Conservation (phyloP, 1,140 invertebrate genomes). For the Chrysomallon squamiferum region DNA sequence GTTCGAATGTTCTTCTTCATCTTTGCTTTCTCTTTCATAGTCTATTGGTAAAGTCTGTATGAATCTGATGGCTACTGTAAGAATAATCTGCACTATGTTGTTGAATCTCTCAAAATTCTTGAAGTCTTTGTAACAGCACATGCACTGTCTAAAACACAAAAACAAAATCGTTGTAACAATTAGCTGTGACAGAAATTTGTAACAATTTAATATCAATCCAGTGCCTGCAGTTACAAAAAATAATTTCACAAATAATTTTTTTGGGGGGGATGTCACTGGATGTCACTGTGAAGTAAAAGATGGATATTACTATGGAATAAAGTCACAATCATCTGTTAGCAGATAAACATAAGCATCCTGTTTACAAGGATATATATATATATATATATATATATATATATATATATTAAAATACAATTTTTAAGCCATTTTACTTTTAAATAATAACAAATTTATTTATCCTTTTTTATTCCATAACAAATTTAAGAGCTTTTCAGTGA, state of each 20-base stretch:
- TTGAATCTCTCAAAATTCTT: slow-evolving; percentile 91
- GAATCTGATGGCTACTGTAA: slow-evolving; percentile 58
- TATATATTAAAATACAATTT: too few relatives aligned
- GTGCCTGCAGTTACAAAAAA: background rate
- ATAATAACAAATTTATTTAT: too few relatives aligned
- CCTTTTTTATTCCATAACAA: too few relatives aligned
- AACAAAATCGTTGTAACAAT: background rate
- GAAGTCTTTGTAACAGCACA: slow-evolving; percentile 88
- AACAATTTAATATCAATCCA: background rate
- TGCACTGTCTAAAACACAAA: slow-evolving; percentile 75
- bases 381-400: too few relatives aligned
- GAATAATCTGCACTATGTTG: slow-evolving; percentile 82
- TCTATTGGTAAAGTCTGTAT: slow-evolving; percentile 57
- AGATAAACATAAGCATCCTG: too few relatives aligned
- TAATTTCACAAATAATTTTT: background rate
- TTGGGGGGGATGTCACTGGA: background rate
- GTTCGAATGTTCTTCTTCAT: slow-evolving; percentile 19
- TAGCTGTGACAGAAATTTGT: background rate
- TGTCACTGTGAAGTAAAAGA: background rate
- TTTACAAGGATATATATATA: too few relatives aligned
- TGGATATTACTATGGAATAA: background rate
- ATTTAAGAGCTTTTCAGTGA: too few relatives aligned
- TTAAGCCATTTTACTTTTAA: too few relatives aligned
- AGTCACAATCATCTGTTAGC: background rate
- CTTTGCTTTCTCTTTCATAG: slow-evolving; percentile 43